Conservation (phyloP, 64 coral and sea anemone genomes). For the Cladopsammia gracilis region DNA sequence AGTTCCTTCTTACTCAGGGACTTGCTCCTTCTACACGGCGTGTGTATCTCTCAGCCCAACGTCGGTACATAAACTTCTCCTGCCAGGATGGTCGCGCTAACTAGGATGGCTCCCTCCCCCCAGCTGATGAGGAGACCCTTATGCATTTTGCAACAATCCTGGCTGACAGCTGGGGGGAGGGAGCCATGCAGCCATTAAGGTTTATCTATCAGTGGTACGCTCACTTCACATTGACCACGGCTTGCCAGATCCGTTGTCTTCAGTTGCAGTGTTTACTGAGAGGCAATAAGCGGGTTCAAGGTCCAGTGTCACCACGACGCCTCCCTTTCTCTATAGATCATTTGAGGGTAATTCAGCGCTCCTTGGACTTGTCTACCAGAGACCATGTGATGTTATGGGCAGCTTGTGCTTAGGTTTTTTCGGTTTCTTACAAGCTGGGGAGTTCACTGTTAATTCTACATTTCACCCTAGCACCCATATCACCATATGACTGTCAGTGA, state of each 20-base stretch:
- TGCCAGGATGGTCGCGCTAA: not conserved
- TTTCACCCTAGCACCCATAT: not conserved
- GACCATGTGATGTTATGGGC: conserved; percentile 45
- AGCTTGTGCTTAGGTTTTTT: conserved; percentile 23
- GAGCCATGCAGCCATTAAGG: not conserved
- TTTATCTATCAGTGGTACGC: conserved; percentile 12
- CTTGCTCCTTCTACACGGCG: not conserved
- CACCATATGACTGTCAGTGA: not conserved
- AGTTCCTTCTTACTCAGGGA: conserved; percentile 1
- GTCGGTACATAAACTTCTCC: not conserved
- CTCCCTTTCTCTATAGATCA: not conserved
- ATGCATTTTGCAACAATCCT: not conserved
- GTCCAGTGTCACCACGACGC: not conserved
- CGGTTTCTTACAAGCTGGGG: not conserved
- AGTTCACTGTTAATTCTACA: conserved; percentile 22
- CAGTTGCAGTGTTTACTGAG: not conserved
- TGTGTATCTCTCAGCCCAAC: not conserved
- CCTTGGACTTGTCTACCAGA: not conserved
- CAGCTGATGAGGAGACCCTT: not conserved
- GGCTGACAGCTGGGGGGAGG: not conserved
- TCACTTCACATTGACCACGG: conserved; percentile 28
- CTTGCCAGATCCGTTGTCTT: not conserved
- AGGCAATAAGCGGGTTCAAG: conserved; percentile 19
- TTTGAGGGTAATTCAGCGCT: not conserved
- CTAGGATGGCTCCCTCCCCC: not conserved